Evolutionary conservation across 2,797 vertebrate genomes (phyloP), one percentile per base, ranked within the genome.

Genomic region (Sardinella longiceps): DNA sequence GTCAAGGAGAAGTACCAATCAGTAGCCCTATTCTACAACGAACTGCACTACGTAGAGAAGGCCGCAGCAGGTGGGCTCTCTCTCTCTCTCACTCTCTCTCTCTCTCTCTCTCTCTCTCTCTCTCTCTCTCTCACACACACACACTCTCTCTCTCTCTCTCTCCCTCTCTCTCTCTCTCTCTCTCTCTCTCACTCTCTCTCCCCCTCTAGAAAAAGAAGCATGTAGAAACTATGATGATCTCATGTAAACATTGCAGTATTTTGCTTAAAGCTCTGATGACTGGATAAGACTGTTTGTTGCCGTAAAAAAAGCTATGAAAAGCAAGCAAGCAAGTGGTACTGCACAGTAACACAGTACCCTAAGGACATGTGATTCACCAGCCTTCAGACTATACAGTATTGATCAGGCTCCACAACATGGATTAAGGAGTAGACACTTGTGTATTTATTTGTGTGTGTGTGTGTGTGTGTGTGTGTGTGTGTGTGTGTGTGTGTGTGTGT

Each of bases 1-100:
- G 97, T 99, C 50, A 95, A 92, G 89, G 97, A 98, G 66, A 99
- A 99, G 85, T 99, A 97, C 86, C 92, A 95, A 0, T 90, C 93
- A 0, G 97, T 97, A 0, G 93, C 95, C 74, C 95, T 96, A 12
- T 99, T 98, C 84, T 97, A 97, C 92, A 99, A 98, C 1, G 98
- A 99, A 83, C 95, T 99, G 77, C 98, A 99, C 90, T 99, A 99
- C 0, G 97, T 99, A 50, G 98, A 99, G 92, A 99, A 99, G 80
- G 98, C 98, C 23, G 98, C 98, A 0, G 96, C 97, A 94, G 98
- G 98, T 98, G 92, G 85, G 11, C 23, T 53, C 4, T 53, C 23
- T 48, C 12, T 46, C 10, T 56, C 12, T 56, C 12, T 23, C 3
- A 3, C 23, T n/a, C 1, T 28, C 11, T 30, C 1, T 28, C n/a